Evolutionary conservation across 64 coral and sea anemone species (phyloP).

Genomic region (Orbicella faveolata): DNA sequence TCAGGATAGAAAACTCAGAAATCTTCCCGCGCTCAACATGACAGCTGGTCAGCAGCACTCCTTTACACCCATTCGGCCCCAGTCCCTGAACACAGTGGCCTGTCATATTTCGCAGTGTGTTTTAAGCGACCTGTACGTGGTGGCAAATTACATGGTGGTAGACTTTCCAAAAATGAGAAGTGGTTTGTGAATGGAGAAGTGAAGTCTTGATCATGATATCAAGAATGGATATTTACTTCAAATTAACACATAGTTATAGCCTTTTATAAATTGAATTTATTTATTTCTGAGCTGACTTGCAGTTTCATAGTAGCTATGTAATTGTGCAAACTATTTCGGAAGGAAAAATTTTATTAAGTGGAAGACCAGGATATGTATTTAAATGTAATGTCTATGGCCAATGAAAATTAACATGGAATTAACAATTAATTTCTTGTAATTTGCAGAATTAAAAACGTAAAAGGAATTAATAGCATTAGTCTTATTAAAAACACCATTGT

Average conservation of each 20-base stretch:
- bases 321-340: background rate
- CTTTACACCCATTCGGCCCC: background rate
- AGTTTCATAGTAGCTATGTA: background rate
- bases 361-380: background rate
- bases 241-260: background rate
- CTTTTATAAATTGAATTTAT: background rate
- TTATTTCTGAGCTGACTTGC: background rate
- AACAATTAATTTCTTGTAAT: too few relatives aligned
- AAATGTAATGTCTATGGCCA: background rate
- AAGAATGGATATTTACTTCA: background rate
- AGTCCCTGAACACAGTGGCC: background rate
- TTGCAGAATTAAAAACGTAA: too few relatives aligned
- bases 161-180: conserved; percentile 6
- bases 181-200: background rate
- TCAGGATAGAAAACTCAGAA: background rate
- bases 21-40: background rate
- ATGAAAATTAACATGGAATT: too few relatives aligned
- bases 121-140: background rate
- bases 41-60: conserved; percentile 1
- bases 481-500: too few relatives aligned
- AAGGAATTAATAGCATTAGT: too few relatives aligned
- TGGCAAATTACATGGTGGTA: background rate
- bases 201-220: background rate
- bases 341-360: background rate
- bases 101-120: conserved; percentile 25